Percentiles rank a stretch among this genome's conserved stretches.
These are phyloP conservation scores for Pseudocheirus occidentalis DNA, from an alignment of 2,797 vertebrate genomes.

Conservation along the genomic window DNA sequence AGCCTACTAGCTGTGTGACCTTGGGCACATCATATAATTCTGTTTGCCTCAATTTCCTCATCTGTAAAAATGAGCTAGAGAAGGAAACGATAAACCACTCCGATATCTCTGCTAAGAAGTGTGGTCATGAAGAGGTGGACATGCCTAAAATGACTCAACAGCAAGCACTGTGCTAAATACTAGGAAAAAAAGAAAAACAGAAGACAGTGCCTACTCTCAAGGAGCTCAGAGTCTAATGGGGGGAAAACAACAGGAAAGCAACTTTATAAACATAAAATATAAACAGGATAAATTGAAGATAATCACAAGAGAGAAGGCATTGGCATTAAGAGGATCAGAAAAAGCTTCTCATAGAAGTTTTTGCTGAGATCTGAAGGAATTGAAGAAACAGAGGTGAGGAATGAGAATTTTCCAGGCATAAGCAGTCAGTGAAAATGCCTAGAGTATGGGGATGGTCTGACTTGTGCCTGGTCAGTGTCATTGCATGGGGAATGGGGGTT, in stretches of 20 bases:
- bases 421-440: not conserved
- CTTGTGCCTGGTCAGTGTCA: not conserved
- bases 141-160: not conserved
- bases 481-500: too few species aligned
- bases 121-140: not conserved
- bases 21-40: not conserved
- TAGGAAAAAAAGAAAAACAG: not conserved
- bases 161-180: not conserved
- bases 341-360: not conserved
- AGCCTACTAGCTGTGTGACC: not conserved
- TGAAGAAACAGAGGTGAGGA: not conserved
- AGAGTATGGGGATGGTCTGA: not conserved
- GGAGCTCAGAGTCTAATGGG: not conserved
- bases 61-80: not conserved
- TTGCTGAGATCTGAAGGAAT: not conserved
- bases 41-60: not conserved
- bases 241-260: not conserved
- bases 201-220: not conserved
- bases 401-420: not conserved
- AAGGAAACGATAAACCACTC: not conserved
- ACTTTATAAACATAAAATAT: not conserved
- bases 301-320: not conserved
- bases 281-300: not conserved
- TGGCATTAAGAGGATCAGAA: not conserved
- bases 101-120: not conserved